Base-by-base conservation (phyloP, 2,797 vertebrate genomes). In the Petrocephalus sullivani region DNA sequence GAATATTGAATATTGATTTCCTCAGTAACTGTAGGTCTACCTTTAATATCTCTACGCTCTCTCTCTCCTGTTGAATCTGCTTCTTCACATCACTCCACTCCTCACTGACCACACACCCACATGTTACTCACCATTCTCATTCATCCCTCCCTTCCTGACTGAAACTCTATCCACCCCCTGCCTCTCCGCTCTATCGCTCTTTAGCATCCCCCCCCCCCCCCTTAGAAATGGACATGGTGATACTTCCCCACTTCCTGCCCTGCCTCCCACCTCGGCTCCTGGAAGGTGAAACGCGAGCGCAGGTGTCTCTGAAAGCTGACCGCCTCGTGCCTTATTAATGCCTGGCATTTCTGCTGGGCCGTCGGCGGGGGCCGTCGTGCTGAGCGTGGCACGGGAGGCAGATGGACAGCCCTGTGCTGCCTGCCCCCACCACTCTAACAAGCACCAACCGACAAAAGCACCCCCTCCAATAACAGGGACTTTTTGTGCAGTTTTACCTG, bases 311-410 rank as follows among this genome's bases (percentile, higher is more conserved):
- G 95, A 94, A 95, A 96, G 90, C 81, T 0, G 93, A 96, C 92
- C 93, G 90, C 0, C 60, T 88, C 92, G 95, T 96, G 90, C 88
- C 88, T 96, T 95, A 95, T 96, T 96, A 93, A 96, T 94, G 95
- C 91, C 90, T 88, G 92, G 91, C 93, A 91, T 94, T 95, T 92
- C 93, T 91, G 92, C 91, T 93, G 92, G 92, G 92, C 93, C 92
- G 93, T 95, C 94, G 92, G 90, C 91, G 88, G 91, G 2, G 85
- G 8, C 89, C 64, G 91, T 88, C 90, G 90, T 91, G 93, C 92
- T 90, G 91, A 94, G 92, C 94, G 92, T 91, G 93, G 94, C 92
- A 94, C 93, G 93, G 92, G 89, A 60, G 89, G 86, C 89, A 90
- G 91, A 92, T 91, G 91, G 92, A 90, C 91, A 88, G 28, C 33